Conservation (phyloP, 2,113 vertebrate genomes). For the Isurus oxyrinchus region DNA sequence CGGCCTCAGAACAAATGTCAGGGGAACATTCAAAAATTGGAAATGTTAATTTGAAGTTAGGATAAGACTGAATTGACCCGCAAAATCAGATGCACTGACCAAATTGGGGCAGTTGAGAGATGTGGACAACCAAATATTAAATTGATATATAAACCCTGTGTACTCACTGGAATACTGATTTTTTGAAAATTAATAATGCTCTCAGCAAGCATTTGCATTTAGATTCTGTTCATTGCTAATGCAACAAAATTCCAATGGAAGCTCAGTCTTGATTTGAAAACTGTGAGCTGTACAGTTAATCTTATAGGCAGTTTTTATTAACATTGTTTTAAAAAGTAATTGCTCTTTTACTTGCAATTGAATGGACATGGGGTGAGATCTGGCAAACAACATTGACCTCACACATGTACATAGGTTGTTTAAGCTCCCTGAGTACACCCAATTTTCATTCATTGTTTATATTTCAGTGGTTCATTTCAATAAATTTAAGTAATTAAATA, state of each 20-base stretch:
- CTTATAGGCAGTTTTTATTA: neutral
- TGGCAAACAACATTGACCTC: neutral
- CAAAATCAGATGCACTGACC: neutral
- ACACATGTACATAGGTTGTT: neutral
- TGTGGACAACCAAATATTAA: neutral
- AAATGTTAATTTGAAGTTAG: neutral
- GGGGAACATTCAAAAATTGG: neutral
- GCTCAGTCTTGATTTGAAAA: neutral
- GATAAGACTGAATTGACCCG: neutral
- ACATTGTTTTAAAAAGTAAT: neutral
- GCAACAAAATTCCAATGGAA: neutral
- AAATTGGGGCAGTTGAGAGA: neutral
- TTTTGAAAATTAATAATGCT: neutral
- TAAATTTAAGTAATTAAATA: neutral
- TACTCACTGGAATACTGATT: neutral
- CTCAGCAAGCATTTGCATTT: neutral
- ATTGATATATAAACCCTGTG: neutral
- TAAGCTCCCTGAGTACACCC: neutral
- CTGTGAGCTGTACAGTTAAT: neutral
- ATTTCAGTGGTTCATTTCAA: neutral
- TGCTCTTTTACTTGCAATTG: neutral
- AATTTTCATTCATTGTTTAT: neutral
- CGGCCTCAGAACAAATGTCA: neutral
- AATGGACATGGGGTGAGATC: neutral
- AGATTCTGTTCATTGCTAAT: neutral